Percentiles rank a stretch among this genome's conserved stretches.
Evolutionary conservation across 2,113 vertebrate species (phyloP).

Genomic region (Ptyas mucosa): DNA sequence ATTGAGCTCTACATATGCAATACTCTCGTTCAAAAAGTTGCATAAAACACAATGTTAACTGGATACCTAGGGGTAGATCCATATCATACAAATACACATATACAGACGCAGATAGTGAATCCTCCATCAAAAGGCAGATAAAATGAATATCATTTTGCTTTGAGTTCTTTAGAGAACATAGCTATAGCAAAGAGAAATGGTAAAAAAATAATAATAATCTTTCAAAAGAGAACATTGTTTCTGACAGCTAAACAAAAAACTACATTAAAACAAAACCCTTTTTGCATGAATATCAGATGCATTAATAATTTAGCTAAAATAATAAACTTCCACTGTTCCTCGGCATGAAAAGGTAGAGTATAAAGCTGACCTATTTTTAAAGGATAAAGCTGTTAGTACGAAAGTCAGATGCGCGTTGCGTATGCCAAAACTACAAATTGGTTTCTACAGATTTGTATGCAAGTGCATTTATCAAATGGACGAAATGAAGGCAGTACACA

Average conservation of each 20-base stretch:
- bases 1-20: constrained; percentile 34
- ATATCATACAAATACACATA: neutral
- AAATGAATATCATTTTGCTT: constrained; percentile 1
- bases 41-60: constrained; percentile 37
- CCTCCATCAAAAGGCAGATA: neutral
- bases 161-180: constrained; percentile 9
- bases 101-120: neutral
- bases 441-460: constrained; percentile 17
- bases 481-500: neutral
- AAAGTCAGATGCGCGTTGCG: neutral
- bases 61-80: neutral
- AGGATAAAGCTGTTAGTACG: neutral
- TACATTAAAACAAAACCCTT: constrained; percentile 18
- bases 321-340: neutral
- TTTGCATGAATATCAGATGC: constrained; percentile 13
- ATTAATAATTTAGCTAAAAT: constrained; percentile 34
- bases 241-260: constrained; percentile 29
- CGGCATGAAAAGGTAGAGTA: constrained; percentile 28
- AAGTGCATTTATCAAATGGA: constrained; percentile 8
- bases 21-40: constrained; percentile 17
- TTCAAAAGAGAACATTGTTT: constrained; percentile 17
- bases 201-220: constrained; percentile 23
- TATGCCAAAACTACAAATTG: constrained; percentile 18
- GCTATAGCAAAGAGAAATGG: neutral
- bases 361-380: constrained; percentile 37